phyloP scores from a whole-genome alignment of 1,140 invertebrate species.

The Pogonognathellus flavescens region DNA sequence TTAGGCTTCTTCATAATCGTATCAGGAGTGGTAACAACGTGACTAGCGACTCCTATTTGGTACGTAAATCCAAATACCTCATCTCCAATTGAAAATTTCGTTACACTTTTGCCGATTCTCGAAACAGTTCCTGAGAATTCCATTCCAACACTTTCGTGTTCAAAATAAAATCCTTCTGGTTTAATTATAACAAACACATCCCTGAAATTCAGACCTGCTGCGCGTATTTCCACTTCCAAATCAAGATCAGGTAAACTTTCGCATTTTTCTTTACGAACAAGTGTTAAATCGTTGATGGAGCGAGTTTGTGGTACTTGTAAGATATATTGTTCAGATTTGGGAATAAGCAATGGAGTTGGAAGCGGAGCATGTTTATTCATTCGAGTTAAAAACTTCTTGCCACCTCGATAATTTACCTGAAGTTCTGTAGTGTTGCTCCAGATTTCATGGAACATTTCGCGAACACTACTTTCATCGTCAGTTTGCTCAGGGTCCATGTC shows the following conservation, averaged over 20 bases:
- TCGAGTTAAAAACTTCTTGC: background rate
- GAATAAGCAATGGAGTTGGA: background rate
- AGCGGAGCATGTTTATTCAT: background rate
- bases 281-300: background rate
- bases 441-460: background rate
- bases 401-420: background rate
- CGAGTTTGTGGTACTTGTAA: background rate
- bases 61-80: background rate
- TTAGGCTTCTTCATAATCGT: too few species aligned
- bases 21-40: background rate
- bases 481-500: slow-evolving; percentile 1
- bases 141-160: background rate
- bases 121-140: background rate
- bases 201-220: background rate
- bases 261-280: background rate
- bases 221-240: background rate
- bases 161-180: background rate
- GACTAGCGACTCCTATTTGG: background rate
- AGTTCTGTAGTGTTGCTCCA: background rate
- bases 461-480: background rate
- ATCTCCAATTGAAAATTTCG: background rate
- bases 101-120: background rate
- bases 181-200: background rate
- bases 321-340: background rate
- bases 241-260: background rate